Conservation (phyloP, 2,888 invertebrate species). For the Timema podura region DNA sequence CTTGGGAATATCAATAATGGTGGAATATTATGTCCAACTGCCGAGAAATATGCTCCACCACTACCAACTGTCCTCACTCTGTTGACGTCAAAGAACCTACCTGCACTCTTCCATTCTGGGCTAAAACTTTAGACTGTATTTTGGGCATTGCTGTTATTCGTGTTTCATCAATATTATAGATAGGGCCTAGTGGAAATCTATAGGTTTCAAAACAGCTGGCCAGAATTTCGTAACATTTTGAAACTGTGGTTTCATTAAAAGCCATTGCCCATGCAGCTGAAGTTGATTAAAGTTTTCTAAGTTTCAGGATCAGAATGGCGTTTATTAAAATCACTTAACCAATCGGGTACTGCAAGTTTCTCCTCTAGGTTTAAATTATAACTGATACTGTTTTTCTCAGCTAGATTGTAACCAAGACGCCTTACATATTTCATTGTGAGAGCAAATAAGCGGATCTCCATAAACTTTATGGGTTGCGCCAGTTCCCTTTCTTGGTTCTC, state of each 20-base stretch:
- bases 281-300: neutral
- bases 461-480: neutral
- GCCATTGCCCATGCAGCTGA: neutral
- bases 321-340: neutral
- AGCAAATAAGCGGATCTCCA: neutral
- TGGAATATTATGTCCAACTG: slow-evolving; percentile 37
- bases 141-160: neutral
- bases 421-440: neutral
- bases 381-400: neutral
- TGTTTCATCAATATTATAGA: neutral
- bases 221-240: neutral
- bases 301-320: neutral
- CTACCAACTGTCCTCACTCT: neutral
- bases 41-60: neutral
- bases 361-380: neutral
- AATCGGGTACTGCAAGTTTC: neutral
- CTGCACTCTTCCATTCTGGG: neutral
- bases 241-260: neutral
- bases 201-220: neutral
- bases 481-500: neutral
- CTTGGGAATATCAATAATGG: slow-evolving; percentile 40
- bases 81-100: neutral
- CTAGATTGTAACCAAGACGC: neutral
- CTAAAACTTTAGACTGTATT: too few relatives aligned
- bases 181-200: neutral